Conservation (phyloP, 2,888 invertebrate genomes). For the Chesias legatella region DNA sequence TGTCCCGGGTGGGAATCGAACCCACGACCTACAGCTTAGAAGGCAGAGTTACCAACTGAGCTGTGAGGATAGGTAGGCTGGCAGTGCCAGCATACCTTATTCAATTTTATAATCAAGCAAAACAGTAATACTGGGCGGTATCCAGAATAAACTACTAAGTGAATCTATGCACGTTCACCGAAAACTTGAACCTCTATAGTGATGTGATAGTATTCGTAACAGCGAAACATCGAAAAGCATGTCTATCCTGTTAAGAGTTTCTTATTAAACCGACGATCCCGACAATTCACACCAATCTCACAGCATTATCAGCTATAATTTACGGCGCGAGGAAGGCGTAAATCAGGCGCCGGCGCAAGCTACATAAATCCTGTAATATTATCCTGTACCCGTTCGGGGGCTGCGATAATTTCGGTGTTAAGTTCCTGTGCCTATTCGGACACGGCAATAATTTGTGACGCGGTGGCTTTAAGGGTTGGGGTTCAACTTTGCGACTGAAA, state of each 20-base stretch:
- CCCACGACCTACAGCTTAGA: too few relatives aligned
- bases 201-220: too few relatives aligned
- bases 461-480: not conserved
- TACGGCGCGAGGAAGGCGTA: conserved; percentile 63
- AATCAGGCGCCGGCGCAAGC: conserved; percentile 69
- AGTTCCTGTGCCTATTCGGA: conserved; percentile 19
- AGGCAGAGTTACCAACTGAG: too few relatives aligned
- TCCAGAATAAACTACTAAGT: too few relatives aligned
- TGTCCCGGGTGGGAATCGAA: too few relatives aligned
- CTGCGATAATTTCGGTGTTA: conserved; percentile 27
- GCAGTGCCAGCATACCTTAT: too few relatives aligned
- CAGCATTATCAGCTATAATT: conserved; percentile 44
- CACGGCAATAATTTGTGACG: conserved; percentile 11
- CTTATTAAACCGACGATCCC: conserved; percentile 9
- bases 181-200: too few relatives aligned
- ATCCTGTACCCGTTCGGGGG: conserved; percentile 28
- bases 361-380: conserved; percentile 76
- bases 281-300: conserved; percentile 18
- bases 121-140: too few relatives aligned
- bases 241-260: conserved; percentile 1
- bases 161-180: too few relatives aligned
- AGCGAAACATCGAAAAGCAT: not conserved
- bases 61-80: too few relatives aligned
- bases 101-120: too few relatives aligned
- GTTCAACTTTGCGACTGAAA: not conserved